Evolutionary conservation across 2,113 vertebrate genomes (phyloP), one percentile per base, ranked within the genome.

Genomic region (Osmerus mordax): DNA sequence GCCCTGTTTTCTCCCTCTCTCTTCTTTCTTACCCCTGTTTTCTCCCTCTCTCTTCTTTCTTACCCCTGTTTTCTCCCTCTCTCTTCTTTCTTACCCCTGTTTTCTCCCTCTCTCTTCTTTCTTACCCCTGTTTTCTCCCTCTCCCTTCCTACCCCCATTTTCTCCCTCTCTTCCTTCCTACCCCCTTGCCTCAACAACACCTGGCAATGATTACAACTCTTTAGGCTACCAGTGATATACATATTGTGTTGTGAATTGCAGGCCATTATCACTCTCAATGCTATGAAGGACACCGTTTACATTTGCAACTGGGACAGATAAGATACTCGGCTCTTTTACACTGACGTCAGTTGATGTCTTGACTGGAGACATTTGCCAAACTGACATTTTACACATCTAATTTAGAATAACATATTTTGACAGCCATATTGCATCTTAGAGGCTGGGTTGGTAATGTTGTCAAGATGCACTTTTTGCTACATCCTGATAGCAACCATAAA

Each of bases 161-260:
- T n/a, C 0, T 11, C 59, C 0, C 52, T 4, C 52, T 54, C 52
- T 54, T 28, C 25, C 25, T 28, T 28, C 25, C 25, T 28, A 28
- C 25, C 52, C 15, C 80, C 80, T 84, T 81, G 19, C 25, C 3
- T 54, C 19, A 16, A 73, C 21, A 61, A 78, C 67, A 79, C 76
- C 68, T 74, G 69, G 71, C 70, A 69, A 80, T 66, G 65, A 78
- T 70, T 70, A 74, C 61, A 55, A 78, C 79, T 79, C 81, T 85
- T 80, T 82, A 74, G 70, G 82, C 81, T 80, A 78, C 71, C 73
- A 70, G 32, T 72, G 65, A 78, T 78, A 73, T 80, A 72, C 79
- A 80, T 73, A 81, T 77, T 36, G 32, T 18, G 16, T 14, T 64
- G 12, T 16, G 62, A 18, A 36, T 28, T 64, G 28, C 41, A 47